Evolutionary conservation across 1,140 invertebrate species (phyloP), one percentile per base, ranked within the genome.

Genomic region (Rhagoletis zephyria): DNA sequence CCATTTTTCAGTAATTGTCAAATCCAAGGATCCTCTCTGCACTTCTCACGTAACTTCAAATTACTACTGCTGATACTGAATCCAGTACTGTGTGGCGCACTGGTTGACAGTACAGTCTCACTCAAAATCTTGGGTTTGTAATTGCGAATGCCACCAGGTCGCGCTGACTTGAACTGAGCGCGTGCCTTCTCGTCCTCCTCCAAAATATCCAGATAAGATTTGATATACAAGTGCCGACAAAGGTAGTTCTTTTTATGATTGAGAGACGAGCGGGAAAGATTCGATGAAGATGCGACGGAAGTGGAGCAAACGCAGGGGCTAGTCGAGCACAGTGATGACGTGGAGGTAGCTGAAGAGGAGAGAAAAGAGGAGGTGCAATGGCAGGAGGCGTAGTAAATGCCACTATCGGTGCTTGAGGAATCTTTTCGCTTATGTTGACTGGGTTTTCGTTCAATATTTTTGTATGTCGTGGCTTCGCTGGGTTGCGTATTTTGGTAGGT

Each of bases 41-140:
- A 12, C 65, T 86, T 88, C 42, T 67, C 87, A 48, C 81, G 85
- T 59, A 88, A 61, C 16, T 89, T 86, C 40, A 51, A 3, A 88
- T 12, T 70, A 64, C 48, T 19, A 86, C 88, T 65, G 19, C 74
- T 81, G 48, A 81, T 81, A 45, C 63, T 67, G 70, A 67, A 51
- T 64, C 81, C 40, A 19, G 88, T 56, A 6, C 45, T 85, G 16
- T 56, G 48, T 56, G 91, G 91, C 16, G 90, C 91, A 90, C 90
- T 92, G 3, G 89, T 60, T 0, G 91, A 90, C 4, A 92, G 81
- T 51, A 77, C 7, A 9, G 64, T 48, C 4, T 94, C 90, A 88
- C 94, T 94, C 42, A 95, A 90, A 42, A 95, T 95, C 90, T 95
- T 96, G 0, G 95, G 95, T 4, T 94, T 95, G 88, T 96, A 95